Evolutionary conservation across 2,888 invertebrate species (phyloP), one percentile per base, ranked within the genome.

Genomic region (Drosophila macrospina): DNA sequence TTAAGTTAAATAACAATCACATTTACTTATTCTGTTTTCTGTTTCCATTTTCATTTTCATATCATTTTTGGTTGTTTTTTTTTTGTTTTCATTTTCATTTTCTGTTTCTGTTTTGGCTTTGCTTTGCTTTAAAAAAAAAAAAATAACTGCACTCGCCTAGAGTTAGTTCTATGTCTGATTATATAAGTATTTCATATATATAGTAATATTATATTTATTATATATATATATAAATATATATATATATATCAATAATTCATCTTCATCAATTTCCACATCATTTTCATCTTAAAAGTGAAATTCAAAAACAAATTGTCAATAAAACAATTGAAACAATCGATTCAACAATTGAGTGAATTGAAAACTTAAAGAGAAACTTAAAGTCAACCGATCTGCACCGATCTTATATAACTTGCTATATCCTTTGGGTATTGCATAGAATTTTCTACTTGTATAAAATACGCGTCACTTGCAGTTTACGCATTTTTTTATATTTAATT

Each of bases 1-100:
- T 89, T 90, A 89, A 89, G 80, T 89, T 88, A 88, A 90, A 89
- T 90, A 90, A 90, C 91, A 90, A 90, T 90, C 91, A 90, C 90
- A 90, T 90, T 90, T 90, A 90, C 86, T 90, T 86, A 77, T 89
- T 75, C 72, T 76, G 78, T 73, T 81, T 84, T 69, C 51, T 52
- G 50, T 67, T 74, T 65, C 65, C 13, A 15, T 56, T 52, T 64
- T 11, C 13, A 32, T 20, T 20, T 20, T 20, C 20, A 20, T n/a
- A n/a, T n/a, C n/a, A n/a, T 48, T 56, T 60, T 13, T 59, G 61
- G 42, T 63, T 37, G n/a, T n/a, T 71, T 50, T 28, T 62, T 39
- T 28, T 62, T 63, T 51, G 15, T 66, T 39, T 30, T 64, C 24
- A 34, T 56, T 57, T 57, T 64, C 61, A 72, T 48, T 56, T 60